Conservation (phyloP, 2,113 vertebrate species). For the Mirza zaza region DNA sequence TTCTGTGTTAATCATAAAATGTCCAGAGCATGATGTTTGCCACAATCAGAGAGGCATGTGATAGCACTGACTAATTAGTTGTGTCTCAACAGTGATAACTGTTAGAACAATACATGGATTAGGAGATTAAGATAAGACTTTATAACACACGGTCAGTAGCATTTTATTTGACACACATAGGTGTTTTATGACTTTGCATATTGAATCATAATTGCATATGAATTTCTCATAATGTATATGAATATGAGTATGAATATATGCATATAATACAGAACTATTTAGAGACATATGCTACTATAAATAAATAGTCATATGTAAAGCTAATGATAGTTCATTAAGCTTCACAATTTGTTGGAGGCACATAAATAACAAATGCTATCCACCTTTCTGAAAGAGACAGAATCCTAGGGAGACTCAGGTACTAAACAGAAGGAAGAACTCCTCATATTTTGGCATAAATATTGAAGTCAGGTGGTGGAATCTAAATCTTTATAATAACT, state of each 20-base stretch:
- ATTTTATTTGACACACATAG: slow-evolving; percentile 19
- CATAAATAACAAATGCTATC: background rate
- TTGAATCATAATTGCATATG: background rate
- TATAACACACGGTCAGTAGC: background rate
- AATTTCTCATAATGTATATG: slow-evolving; percentile 29
- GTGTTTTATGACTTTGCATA: background rate
- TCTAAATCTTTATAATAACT: background rate
- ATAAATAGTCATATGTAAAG: background rate
- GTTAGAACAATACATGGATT: background rate
- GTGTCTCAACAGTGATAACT: background rate
- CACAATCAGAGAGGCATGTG: background rate
- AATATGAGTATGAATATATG: background rate
- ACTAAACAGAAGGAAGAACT: background rate
- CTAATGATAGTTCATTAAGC: slow-evolving; percentile 12
- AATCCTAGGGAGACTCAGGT: background rate
- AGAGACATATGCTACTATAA: background rate
- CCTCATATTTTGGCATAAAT: background rate
- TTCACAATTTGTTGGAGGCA: background rate
- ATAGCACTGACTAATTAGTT: background rate
- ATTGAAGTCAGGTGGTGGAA: background rate
- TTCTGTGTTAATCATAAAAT: background rate
- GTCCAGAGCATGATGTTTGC: background rate
- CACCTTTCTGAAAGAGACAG: slow-evolving; percentile 39
- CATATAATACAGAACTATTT: background rate
- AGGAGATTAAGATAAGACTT: slow-evolving; percentile 8